Evolutionary conservation across 1,140 invertebrate species (phyloP).

Genomic region (Eriosoma lanigerum): DNA sequence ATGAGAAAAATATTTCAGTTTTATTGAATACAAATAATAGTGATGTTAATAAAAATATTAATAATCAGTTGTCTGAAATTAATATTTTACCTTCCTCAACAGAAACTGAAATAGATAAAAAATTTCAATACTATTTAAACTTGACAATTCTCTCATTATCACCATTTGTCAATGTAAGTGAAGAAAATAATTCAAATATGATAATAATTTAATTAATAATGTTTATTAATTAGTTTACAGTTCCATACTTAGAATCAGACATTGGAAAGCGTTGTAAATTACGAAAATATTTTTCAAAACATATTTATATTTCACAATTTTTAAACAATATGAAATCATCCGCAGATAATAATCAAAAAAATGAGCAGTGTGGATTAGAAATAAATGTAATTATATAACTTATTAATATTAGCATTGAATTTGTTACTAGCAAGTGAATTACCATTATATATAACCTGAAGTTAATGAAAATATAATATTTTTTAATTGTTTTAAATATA

Average conservation of each 20-base stretch:
- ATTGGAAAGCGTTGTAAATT: slow-evolving; percentile 75
- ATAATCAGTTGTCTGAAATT: not conserved
- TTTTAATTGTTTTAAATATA: no score
- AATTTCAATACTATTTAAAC: slow-evolving; percentile 74
- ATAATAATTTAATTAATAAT: not conserved
- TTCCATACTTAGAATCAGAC: slow-evolving; percentile 89
- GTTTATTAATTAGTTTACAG: slow-evolving; percentile 64
- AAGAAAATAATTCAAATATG: not conserved
- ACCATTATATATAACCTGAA: no score
- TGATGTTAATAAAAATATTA: not conserved
- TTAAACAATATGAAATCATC: slow-evolving; percentile 39
- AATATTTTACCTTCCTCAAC: slow-evolving; percentile 58
- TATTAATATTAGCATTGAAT: no score
- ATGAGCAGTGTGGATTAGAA: slow-evolving; percentile 5
- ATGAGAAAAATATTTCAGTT: not conserved
- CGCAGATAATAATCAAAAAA: not conserved
- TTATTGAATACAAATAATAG: not conserved
- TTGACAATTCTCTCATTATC: slow-evolving; percentile 80
- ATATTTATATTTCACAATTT: slow-evolving; percentile 74
- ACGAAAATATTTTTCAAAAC: slow-evolving; percentile 74
- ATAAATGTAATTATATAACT: slow-evolving; percentile 47
- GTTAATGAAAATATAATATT: no score
- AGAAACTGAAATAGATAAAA: slow-evolving; percentile 63
- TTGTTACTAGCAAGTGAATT: no score
- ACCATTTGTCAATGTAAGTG: slow-evolving; percentile 63